phyloP scores from a whole-genome alignment of 2,113 vertebrate species.

The Sclerurus mexicanus region DNA sequence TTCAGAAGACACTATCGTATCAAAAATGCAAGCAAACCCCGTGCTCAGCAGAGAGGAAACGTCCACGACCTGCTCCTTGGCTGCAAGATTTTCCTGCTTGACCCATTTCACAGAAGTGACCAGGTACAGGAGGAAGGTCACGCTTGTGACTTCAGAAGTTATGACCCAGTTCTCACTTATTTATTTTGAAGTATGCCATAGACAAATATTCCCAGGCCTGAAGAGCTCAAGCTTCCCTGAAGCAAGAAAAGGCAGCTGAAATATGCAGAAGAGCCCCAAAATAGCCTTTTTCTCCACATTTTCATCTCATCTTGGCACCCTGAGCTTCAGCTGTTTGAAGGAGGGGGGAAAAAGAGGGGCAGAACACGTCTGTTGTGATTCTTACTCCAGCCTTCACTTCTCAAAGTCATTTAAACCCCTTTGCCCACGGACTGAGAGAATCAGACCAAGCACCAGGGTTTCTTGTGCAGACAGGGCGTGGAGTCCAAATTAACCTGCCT shows the following conservation, averaged over 20 bases:
- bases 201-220: neutral
- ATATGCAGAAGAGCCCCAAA: neutral
- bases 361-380: neutral
- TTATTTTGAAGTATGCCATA: neutral
- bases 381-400: neutral
- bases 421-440: neutral
- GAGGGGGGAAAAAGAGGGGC: neutral
- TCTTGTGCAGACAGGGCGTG: constrained; percentile 37
- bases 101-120: neutral
- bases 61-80: neutral
- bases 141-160: neutral
- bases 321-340: neutral
- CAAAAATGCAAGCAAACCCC: neutral
- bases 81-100: neutral
- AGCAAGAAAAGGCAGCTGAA: neutral
- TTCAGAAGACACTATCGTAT: neutral
- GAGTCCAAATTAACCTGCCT: constrained; percentile 57
- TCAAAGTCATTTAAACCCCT: neutral
- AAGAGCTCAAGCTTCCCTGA: neutral
- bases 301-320: neutral
- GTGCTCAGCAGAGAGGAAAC: fast-evolving
- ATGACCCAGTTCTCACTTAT: neutral
- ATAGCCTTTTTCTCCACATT: neutral
- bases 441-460: neutral
- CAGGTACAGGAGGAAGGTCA: neutral